Base-by-base conservation (phyloP, 1,140 invertebrate genomes). In the Drosophila punjabiensis region DNA sequence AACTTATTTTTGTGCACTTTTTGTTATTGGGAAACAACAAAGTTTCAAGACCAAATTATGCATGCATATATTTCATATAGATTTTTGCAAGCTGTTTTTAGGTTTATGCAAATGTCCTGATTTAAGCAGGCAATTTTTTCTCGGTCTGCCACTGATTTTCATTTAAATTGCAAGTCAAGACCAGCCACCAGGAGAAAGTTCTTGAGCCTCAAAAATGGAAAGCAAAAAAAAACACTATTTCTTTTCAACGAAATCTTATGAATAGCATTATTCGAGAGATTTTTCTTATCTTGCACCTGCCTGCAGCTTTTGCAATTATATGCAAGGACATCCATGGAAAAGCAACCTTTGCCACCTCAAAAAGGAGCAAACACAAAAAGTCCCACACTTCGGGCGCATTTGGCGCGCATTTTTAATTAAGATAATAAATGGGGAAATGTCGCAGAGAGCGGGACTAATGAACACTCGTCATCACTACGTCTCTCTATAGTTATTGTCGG, bases 371-470 rank as follows among this genome's bases (percentile, higher is more conserved):
- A 18, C 32, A 35, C n/a, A 74, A 65, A 60, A 53, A 69, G 35
- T 32, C 30, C 60, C 63, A 61, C 81, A 83, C 79, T 81, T 79
- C 45, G 37, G 56, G 45, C 66, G 78, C 82, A 81, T 47, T 60
- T 43, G 45, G 64, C 82, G 82, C 68, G 64, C 79, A 52, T 50
- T 85, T 85, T 86, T 86, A 85, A 85, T 85, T 85, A 85, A 86
- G 82, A 85, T 86, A 85, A 86, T 86, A 86, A 85, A 85, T 85
- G 74, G 50, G 53, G 55, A 75, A 75, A 75, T 74, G 60, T 63
- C 64, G 74, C 67, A 73, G 37, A 62, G 63, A 61, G 63, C 50
- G 71, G 53, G 62, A 74, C 82, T 85, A 85, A 85, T 82, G 79
- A 85, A 85, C 45, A 68, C 74, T 82, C 80, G 58, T 61, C 45